phyloP scores from a whole-genome alignment of 2,797 vertebrate species.

The Otus scops region DNA sequence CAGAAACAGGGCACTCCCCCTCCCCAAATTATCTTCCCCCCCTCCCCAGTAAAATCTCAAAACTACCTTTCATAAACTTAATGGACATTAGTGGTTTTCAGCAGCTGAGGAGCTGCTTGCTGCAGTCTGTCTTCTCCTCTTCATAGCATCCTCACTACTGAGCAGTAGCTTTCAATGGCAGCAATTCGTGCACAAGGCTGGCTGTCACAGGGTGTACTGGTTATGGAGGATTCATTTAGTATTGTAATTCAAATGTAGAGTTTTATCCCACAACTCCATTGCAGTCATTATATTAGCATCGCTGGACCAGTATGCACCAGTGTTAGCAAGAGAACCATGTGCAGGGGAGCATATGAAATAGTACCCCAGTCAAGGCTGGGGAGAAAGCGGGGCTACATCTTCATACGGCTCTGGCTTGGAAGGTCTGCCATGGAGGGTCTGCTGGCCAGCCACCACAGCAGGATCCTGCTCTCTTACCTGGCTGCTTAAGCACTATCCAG shows the following conservation, averaged over 20 bases:
- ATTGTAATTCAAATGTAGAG: neutral
- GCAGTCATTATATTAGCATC: neutral
- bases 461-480: neutral
- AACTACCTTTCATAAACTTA: neutral
- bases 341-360: rapidly evolving
- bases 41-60: neutral
- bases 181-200: rapidly evolving
- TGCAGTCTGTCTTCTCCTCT: neutral
- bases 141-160: rapidly evolving
- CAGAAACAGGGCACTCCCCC: neutral
- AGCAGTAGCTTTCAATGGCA: neutral
- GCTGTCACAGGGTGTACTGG: neutral
- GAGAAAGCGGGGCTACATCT: neutral
- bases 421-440: rapidly evolving
- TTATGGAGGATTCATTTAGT: neutral
- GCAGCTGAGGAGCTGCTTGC: neutral
- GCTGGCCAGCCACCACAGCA: neutral
- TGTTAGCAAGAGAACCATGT: neutral
- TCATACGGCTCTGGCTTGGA: neutral
- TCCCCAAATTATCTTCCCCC: neutral
- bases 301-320: rapidly evolving
- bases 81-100: neutral
- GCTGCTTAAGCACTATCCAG: rapidly evolving
- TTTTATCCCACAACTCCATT: neutral
- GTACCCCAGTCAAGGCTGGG: neutral